Evolutionary conservation across 2,113 vertebrate species (phyloP), one percentile per base, ranked within the genome.

Genomic region (Pterophyllum scalare): DNA sequence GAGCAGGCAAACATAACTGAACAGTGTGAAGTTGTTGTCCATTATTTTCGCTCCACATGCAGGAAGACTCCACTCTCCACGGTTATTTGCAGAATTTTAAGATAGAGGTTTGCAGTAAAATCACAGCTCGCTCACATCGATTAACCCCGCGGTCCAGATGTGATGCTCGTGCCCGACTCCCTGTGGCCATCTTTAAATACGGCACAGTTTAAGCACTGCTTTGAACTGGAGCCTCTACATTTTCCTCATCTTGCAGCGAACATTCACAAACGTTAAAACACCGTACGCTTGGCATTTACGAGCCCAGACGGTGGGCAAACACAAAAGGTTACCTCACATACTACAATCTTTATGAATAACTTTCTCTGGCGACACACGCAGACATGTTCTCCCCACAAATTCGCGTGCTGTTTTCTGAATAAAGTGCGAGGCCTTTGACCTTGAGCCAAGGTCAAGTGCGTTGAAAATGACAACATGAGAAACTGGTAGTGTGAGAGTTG

Each of bases 1-100:
- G 75, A 87, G 79, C 75, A 24, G 61, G 58, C 26, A 86, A 78
- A 79, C 43, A 58, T n/a, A 58, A 79, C 46, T 20, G 40, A 40
- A 62, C 65, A 22, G 3, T 24, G 28, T 81, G 46, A 67, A 49
- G 77, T 26, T 43, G 19, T 43, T 9, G 38, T 46, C 38, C 28
- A 28, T 59, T 46, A 59, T 46, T 40, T 58, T 5, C 57, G 28
- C 35, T 59, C 38, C 22, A 59, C 57, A 5, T 26, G 65, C 24
- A 9, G 24, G 52, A 20, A 24, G 43, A 59, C 59, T 26, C 14
- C 74, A 26, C 74, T 76, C 74, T 59, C 35, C 57, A 11, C 31
- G 58, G 75, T 61, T 54, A 38, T 78, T 65, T 57, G 19, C 62
- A 46, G 28, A 17, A 5, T 22, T 72, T 15, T 28, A 31, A 58